A percentile compares a stretch with the other conserved stretches of the same genome.
These are phyloP conservation scores for Oophaga pumilio DNA, from an alignment of 2,113 vertebrate genomes.

Conservation along the genomic window DNA sequence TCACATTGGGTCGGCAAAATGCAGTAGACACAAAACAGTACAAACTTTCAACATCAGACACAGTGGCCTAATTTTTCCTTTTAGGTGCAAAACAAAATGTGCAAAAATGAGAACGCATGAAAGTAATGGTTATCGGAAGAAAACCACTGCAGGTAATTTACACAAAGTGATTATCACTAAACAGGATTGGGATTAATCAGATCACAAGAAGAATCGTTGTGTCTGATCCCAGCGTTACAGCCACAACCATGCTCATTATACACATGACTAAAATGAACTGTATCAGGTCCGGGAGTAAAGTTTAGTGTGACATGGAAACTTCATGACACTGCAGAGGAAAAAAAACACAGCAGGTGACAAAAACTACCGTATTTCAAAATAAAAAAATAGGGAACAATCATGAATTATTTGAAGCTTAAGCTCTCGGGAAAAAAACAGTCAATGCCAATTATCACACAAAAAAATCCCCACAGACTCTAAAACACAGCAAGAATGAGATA, in stretches of 20 bases:
- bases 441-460: constrained; percentile 62
- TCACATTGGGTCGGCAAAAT: too few species aligned
- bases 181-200: neutral
- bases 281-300: neutral
- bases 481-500: constrained; percentile 55
- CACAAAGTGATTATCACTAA: neutral
- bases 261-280: neutral
- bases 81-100: too few species aligned
- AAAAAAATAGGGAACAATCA: constrained; percentile 59
- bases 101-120: too few species aligned
- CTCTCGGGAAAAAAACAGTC: constrained; percentile 61
- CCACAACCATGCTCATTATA: neutral
- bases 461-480: constrained; percentile 59
- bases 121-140: too few species aligned
- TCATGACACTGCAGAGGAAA: neutral
- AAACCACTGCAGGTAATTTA: neutral
- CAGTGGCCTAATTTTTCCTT: too few species aligned
- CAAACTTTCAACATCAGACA: too few species aligned
- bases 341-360: constrained; percentile 43
- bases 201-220: neutral
- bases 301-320: neutral
- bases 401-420: constrained; percentile 58
- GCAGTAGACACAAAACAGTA: too few species aligned
- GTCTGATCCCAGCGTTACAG: neutral
- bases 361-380: constrained; percentile 56